Evolutionary conservation across 2,888 invertebrate species (phyloP).

Genomic region (Saturnia japonica): DNA sequence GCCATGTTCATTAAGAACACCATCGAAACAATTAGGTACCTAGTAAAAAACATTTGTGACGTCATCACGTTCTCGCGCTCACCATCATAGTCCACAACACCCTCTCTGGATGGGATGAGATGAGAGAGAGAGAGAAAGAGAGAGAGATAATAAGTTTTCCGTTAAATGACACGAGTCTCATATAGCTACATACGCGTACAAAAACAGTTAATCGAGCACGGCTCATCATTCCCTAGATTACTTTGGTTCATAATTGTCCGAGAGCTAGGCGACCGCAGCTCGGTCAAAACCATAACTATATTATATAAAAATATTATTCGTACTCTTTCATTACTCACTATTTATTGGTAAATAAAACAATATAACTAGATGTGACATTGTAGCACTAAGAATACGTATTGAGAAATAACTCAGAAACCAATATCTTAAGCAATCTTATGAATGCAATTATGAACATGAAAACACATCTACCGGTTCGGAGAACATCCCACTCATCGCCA

Average conservation of each 20-base stretch:
- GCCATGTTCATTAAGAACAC: not conserved
- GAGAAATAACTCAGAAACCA: too few relatives aligned
- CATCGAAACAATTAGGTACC: not conserved
- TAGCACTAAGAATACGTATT: too few relatives aligned
- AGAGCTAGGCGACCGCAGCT: not conserved
- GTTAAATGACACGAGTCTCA: slow-evolving; percentile 13
- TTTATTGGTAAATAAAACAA: too few relatives aligned
- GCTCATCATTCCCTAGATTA: slow-evolving; percentile 31
- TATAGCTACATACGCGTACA: slow-evolving; percentile 24
- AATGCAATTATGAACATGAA: too few relatives aligned
- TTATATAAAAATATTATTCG: too few relatives aligned
- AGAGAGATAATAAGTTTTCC: not conserved
- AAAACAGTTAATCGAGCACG: slow-evolving; percentile 31
- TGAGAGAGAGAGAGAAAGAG: not conserved
- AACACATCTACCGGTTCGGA: too few relatives aligned
- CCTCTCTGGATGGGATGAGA: not conserved
- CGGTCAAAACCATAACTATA: too few relatives aligned
- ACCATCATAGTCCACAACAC: not conserved
- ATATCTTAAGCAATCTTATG: too few relatives aligned
- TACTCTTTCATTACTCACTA: too few relatives aligned
- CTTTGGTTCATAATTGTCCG: slow-evolving; percentile 23
- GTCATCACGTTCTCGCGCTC: not conserved
- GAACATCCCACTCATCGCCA: too few relatives aligned
- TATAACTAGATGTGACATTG: too few relatives aligned
- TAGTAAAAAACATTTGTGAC: not conserved